These are phyloP conservation scores for Protomyctophum bolini DNA, from an alignment of 2,113 vertebrate genomes.

Conservation along the genomic window DNA sequence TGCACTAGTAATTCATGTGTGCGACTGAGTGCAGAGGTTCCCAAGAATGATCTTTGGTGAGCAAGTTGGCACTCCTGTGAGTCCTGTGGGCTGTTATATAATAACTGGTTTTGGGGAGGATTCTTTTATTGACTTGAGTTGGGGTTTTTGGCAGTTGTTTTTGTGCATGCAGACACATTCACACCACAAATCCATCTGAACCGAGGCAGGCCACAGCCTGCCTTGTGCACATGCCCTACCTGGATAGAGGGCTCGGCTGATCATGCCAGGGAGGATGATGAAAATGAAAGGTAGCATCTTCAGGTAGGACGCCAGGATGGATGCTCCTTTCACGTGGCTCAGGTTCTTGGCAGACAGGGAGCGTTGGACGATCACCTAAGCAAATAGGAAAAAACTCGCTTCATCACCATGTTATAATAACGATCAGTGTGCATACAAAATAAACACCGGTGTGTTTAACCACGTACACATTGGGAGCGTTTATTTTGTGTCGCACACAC, in stretches of 20 bases:
- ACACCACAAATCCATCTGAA: neutral
- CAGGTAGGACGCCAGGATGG: constrained; percentile 90
- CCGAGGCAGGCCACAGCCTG: constrained; percentile 53
- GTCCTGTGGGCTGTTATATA: neutral
- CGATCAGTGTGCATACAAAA: no score
- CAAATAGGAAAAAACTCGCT: no score
- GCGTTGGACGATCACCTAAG: constrained; percentile 89
- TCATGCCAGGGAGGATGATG: constrained; percentile 92
- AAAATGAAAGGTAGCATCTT: constrained; percentile 91
- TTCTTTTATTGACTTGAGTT: constrained; percentile 6
- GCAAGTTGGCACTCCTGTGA: neutral
- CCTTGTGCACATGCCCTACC: constrained; percentile 68
- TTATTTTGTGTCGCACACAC: no score
- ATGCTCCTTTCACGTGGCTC: constrained; percentile 89
- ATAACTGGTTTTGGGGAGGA: neutral
- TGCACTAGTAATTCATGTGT: neutral
- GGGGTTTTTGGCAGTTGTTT: no score
- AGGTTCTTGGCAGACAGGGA: constrained; percentile 90
- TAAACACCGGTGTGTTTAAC: no score
- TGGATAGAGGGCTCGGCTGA: constrained; percentile 92
- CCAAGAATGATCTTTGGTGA: neutral
- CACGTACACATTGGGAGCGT: no score
- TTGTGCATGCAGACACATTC: neutral
- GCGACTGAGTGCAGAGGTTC: neutral
- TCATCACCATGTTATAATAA: no score